Percentiles rank a stretch among this genome's conserved stretches.
Conservation (phyloP, 1,140 invertebrate genomes). For the Cryptotermes secundus region DNA sequence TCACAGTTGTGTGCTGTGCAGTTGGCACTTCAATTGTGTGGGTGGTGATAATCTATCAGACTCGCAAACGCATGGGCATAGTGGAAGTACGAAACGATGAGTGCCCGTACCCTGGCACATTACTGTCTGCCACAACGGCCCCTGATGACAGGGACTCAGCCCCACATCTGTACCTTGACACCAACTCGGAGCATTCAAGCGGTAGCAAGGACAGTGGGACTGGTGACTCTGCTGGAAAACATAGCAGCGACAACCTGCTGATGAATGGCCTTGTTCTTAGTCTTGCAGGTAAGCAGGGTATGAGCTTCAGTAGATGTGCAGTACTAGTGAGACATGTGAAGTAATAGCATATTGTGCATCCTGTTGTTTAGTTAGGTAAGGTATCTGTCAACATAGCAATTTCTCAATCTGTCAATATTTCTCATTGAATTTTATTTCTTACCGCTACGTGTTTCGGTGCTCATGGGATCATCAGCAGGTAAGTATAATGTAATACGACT, state of each 20-base stretch:
- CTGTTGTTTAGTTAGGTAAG: too few species aligned
- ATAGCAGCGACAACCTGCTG: constrained; percentile 55
- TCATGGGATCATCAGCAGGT: too few species aligned
- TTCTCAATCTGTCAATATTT: too few species aligned
- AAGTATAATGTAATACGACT: too few species aligned
- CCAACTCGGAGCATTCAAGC: constrained; percentile 49
- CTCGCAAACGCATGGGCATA: constrained; percentile 58
- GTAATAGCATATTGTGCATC: too few species aligned
- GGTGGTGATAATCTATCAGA: constrained; percentile 90
- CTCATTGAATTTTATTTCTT: too few species aligned
- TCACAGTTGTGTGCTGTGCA: constrained; percentile 85
- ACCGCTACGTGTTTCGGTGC: too few species aligned
- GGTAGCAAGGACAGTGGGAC: constrained; percentile 63
- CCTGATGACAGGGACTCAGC: constrained; percentile 47
- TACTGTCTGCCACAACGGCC: constrained; percentile 44
- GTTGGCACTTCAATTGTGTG: constrained; percentile 87
- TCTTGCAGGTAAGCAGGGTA: not conserved
- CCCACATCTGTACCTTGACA: constrained; percentile 44
- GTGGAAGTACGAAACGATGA: constrained; percentile 27
- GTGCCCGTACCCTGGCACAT: constrained; percentile 45
- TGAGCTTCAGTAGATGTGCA: too few species aligned
- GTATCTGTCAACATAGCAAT: too few species aligned
- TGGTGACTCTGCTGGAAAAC: constrained; percentile 65
- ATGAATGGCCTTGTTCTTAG: not conserved
- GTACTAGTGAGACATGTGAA: not conserved